A percentile compares a stretch with the other conserved stretches of the same genome.
Conservation (phyloP, 2,797 vertebrate genomes). For the Meda fulgida region DNA sequence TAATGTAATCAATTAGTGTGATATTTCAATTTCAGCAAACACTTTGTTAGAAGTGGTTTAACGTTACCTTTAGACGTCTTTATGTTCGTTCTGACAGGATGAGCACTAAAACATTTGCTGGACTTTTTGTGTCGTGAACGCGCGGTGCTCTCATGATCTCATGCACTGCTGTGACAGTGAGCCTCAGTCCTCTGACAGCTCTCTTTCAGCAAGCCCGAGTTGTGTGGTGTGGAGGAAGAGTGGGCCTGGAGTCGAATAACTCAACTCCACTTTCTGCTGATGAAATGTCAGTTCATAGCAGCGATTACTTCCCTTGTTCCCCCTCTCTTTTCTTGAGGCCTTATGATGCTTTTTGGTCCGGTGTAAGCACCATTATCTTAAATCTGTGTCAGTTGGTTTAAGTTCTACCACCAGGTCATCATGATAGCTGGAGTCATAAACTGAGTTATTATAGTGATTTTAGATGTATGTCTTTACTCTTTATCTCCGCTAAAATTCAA, state of each 20-base stretch:
- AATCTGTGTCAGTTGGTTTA: background rate
- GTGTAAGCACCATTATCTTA: background rate
- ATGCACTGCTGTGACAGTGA: slow-evolving; percentile 49
- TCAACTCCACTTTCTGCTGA: slow-evolving; percentile 30
- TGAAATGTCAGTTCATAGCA: background rate
- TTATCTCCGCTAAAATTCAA: too few relatives aligned
- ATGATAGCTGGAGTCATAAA: background rate
- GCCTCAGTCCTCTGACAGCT: slow-evolving; percentile 58
- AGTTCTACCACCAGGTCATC: background rate
- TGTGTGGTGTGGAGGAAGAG: slow-evolving; percentile 61
- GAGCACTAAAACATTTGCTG: background rate
- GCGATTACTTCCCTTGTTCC: background rate
- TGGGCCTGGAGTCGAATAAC: slow-evolving; percentile 62
- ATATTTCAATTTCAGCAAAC: background rate
- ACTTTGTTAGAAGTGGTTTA: background rate
- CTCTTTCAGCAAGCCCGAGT: slow-evolving; percentile 66
- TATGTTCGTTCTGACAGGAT: background rate
- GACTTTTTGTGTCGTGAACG: slow-evolving; percentile 47
- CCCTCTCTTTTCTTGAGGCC: too few relatives aligned
- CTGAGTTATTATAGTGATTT: background rate
- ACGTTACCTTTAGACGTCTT: background rate
- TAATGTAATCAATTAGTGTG: background rate
- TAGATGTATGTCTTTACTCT: background rate
- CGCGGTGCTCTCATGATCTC: slow-evolving; percentile 61
- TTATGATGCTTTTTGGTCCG: background rate